phyloP scores from a whole-genome alignment of 1,140 invertebrate species.

The Ceratoteleas bidentatus region DNA sequence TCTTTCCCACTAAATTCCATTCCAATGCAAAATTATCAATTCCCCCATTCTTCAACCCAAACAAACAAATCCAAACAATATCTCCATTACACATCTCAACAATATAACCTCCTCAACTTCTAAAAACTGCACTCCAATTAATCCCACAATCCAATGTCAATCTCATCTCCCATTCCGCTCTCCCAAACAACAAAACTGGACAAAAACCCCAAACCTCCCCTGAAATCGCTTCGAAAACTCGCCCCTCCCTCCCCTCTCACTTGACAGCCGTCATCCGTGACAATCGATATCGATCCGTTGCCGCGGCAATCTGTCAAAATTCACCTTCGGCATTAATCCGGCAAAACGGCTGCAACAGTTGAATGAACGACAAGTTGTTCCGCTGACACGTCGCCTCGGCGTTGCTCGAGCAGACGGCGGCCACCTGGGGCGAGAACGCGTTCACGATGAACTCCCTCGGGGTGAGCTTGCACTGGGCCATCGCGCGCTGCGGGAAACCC shows the following conservation, averaged over 20 bases:
- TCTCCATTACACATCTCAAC: too few species aligned
- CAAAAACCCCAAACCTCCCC: background rate
- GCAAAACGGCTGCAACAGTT: constrained; percentile 95
- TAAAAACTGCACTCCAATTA: too few species aligned
- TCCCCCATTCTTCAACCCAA: background rate
- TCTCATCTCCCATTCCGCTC: too few species aligned
- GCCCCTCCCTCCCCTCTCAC: background rate
- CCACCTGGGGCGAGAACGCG: constrained; percentile 94
- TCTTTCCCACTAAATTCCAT: too few species aligned
- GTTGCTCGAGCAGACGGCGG: constrained; percentile 89
- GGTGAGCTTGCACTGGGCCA: constrained; percentile 85
- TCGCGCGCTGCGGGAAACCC: constrained; percentile 64
- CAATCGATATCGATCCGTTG: constrained; percentile 7
- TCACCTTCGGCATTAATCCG: constrained; percentile 89
- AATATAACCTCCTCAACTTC: too few species aligned
- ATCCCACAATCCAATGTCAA: too few species aligned
- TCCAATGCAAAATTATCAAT: background rate
- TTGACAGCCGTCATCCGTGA: constrained; percentile 24
- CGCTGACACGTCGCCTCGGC: constrained; percentile 92
- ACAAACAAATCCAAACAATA: background rate
- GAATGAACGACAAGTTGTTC: constrained; percentile 94
- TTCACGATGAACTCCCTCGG: constrained; percentile 93
- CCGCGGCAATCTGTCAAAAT: too few species aligned
- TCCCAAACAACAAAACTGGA: background rate
- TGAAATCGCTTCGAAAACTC: background rate